Evolutionary conservation across 2,113 vertebrate genomes (phyloP).

Genomic region (Lophotis ruficrista): DNA sequence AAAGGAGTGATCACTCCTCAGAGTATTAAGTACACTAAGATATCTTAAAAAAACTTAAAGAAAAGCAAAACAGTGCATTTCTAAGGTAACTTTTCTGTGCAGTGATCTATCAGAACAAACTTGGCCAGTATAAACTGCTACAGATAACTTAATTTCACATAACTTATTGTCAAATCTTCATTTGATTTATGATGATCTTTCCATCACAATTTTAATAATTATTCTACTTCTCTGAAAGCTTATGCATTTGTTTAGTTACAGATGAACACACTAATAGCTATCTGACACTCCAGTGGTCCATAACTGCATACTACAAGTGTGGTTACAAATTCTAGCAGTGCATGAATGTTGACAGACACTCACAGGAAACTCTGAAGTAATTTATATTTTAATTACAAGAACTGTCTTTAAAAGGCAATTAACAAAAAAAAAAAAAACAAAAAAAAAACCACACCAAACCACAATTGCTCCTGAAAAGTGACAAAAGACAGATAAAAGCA

Average conservation of each 20-base stretch:
- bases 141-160: background rate
- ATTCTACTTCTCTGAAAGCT: background rate
- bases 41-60: background rate
- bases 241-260: background rate
- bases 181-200: background rate
- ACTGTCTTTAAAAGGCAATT: background rate
- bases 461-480: background rate
- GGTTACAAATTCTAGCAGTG: background rate
- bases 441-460: background rate
- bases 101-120: background rate
- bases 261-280: fast-evolving
- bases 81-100: background rate
- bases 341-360: background rate
- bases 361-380: background rate
- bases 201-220: background rate
- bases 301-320: background rate
- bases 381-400: background rate
- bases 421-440: background rate
- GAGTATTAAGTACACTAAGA: background rate
- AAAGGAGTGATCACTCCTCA: background rate
- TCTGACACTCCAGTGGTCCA: background rate
- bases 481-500: background rate
- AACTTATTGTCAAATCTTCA: background rate
- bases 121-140: background rate
- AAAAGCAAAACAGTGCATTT: background rate